A percentile compares a stretch with the other conserved stretches of the same genome.
phyloP scores from a whole-genome alignment of 2,888 invertebrate genomes.

The Cheilosia impressa region DNA sequence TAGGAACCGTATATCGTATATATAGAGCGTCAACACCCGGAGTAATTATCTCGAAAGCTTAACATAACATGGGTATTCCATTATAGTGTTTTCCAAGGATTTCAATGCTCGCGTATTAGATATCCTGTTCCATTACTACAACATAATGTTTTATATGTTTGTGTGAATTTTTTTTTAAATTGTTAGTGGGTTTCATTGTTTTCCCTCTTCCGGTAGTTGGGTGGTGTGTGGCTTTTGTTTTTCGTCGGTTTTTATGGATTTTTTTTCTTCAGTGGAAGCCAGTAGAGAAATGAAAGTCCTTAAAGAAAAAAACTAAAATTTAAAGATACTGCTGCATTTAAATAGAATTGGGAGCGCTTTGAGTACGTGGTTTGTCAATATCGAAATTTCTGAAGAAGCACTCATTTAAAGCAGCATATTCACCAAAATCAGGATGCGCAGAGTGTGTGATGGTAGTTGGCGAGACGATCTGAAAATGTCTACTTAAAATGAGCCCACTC shows the following conservation, averaged over 20 bases:
- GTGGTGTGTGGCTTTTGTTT: conserved; percentile 45
- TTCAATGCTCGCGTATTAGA: conserved; percentile 55
- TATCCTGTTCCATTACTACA: conserved; percentile 55
- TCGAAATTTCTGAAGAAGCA: too few relatives aligned
- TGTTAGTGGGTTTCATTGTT: conserved; percentile 39
- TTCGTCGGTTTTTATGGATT: conserved; percentile 18
- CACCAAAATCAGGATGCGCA: too few relatives aligned
- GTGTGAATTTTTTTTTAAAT: background rate
- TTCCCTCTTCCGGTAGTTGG: conserved; percentile 21
- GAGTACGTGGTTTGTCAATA: too few relatives aligned
- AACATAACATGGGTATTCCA: conserved; percentile 70
- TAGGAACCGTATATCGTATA: background rate
- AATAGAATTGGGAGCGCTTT: too few relatives aligned
- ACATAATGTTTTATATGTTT: conserved; percentile 43
- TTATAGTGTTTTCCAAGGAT: conserved; percentile 57
- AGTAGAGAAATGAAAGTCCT: too few relatives aligned
- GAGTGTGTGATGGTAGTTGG: too few relatives aligned
- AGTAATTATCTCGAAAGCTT: conserved; percentile 68
- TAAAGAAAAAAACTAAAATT: too few relatives aligned
- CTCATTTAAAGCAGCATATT: too few relatives aligned
- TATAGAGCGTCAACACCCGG: conserved; percentile 51
- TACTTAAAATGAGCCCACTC: too few relatives aligned
- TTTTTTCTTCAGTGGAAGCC: background rate
- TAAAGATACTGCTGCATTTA: too few relatives aligned
- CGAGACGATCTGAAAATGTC: too few relatives aligned